Percentiles rank a stretch among this genome's conserved stretches.
phyloP scores from a whole-genome alignment of 2,888 invertebrate genomes.

The Pristionchus japonicus region DNA sequence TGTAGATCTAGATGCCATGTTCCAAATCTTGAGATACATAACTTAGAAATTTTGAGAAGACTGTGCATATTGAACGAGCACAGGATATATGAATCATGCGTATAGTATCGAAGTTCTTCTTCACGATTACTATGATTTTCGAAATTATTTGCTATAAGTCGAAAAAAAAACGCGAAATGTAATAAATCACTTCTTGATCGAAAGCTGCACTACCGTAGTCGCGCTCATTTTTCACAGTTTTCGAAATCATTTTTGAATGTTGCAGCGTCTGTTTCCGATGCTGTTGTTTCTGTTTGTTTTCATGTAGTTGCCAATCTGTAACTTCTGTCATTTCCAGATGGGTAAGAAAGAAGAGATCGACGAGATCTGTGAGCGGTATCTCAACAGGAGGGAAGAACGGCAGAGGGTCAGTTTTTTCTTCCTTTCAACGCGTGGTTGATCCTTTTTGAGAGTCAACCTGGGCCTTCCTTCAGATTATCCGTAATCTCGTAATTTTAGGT shows the following conservation, averaged over 20 bases:
- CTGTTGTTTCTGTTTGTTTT: background rate
- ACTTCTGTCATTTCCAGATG: constrained; percentile 39
- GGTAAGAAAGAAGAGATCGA: constrained; percentile 48
- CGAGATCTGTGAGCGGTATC: constrained; percentile 60
- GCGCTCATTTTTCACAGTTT: no score
- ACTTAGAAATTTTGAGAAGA: no score
- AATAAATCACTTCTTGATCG: no score
- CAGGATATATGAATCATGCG: no score
- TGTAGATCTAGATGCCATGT: no score
- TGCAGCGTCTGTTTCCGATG: background rate
- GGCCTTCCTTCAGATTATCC: background rate
- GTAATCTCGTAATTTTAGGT: background rate
- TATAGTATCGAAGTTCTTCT: no score
- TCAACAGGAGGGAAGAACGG: constrained; percentile 55
- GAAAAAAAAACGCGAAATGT: no score
- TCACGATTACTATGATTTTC: no score
- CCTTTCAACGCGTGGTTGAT: background rate
- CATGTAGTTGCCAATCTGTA: background rate
- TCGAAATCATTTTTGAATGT: background rate
- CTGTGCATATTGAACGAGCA: no score
- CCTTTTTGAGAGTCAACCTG: background rate
- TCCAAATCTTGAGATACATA: no score
- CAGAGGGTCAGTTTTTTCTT: constrained; percentile 48
- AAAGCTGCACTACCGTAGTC: no score
- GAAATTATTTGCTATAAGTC: no score